Evolutionary conservation across 35 echinoderm and acorn worm genomes (phyloP), one percentile per base, ranked within the genome.

Genomic region (Holothuria glaberrima): DNA sequence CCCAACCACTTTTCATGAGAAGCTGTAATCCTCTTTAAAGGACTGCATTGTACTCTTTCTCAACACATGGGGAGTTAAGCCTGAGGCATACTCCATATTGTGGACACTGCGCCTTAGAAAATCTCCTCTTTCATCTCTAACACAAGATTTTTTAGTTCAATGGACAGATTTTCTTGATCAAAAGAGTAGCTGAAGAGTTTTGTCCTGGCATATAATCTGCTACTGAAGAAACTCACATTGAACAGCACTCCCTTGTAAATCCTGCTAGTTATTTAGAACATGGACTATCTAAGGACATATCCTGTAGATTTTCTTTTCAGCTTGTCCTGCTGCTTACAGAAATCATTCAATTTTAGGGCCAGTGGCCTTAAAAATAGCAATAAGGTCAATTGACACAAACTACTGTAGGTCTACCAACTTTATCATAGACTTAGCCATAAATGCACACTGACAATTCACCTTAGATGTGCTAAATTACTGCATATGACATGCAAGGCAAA

Each of bases 121-220:
- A 50, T 78, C 35, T 78, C 74, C 41, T 38, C 50, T 48, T 78
- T 78, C 74, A 54, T 48, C 50, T 78, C 41, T 52, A 41, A 78
- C 74, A 78, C 38, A 78, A 78, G 35, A 78, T 78, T 78, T 78
- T 78, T 78, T 78, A 78, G 74, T 78, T 78, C 74, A 78, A 78
- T 78, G 74, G 74, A 48, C 74, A 78, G 74, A 78, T 78, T 78
- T 78, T 78, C 74, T 78, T 48, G 74, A 78, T 78, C 74, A 48
- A 78, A 78, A 48, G 50, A 21, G 71, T 41, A 78, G 46, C 38
- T 78, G 50, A 48, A 28, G 74, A 78, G 38, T 78, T 32, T 73
- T 73, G 30, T 48, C 74, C 44, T 48, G 44, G 74, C 74, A 78
- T 78, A 78, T 78, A 78, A 78, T 78, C 74, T 78, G 35, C 74